phyloP scores from a whole-genome alignment of 2,888 invertebrate genomes.

The Aspidapion aeneum region DNA sequence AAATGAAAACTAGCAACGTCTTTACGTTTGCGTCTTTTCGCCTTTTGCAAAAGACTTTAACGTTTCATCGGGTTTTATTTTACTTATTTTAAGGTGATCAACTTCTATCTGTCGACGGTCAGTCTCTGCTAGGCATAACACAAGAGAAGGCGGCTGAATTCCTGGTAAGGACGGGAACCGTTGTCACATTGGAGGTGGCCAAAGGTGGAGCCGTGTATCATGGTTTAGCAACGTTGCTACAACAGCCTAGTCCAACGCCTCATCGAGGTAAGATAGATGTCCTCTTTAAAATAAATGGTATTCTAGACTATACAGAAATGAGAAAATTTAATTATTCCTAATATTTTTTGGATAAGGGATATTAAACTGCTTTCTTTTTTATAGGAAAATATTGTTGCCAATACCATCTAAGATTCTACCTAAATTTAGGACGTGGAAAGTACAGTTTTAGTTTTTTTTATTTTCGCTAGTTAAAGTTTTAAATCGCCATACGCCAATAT shows the following conservation, averaged over 20 bases:
- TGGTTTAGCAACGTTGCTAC: constrained; percentile 88
- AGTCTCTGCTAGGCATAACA: constrained; percentile 69
- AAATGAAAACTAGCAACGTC: no score
- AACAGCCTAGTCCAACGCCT: constrained; percentile 84
- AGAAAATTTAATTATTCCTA: background rate
- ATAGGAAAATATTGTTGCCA: background rate
- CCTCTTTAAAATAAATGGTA: background rate
- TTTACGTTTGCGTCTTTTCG: no score
- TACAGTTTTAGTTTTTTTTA: background rate
- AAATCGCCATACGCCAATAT: no score
- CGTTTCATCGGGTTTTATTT: no score
- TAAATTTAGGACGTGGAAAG: background rate
- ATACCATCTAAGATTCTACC: background rate
- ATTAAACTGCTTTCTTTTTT: background rate
- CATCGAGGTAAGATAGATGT: constrained; percentile 59
- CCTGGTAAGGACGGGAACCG: constrained; percentile 89
- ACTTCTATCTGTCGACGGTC: constrained; percentile 93
- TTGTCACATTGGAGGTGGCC: constrained; percentile 93
- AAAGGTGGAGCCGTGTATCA: constrained; percentile 98
- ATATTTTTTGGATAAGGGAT: background rate
- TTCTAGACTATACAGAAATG: no score
- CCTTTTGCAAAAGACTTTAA: no score
- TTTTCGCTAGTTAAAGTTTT: no score
- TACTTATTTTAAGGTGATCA: constrained; percentile 70
- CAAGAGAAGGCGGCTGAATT: constrained; percentile 93